phyloP scores from a whole-genome alignment of 2,113 vertebrate genomes.

The Crotalus horridus region DNA sequence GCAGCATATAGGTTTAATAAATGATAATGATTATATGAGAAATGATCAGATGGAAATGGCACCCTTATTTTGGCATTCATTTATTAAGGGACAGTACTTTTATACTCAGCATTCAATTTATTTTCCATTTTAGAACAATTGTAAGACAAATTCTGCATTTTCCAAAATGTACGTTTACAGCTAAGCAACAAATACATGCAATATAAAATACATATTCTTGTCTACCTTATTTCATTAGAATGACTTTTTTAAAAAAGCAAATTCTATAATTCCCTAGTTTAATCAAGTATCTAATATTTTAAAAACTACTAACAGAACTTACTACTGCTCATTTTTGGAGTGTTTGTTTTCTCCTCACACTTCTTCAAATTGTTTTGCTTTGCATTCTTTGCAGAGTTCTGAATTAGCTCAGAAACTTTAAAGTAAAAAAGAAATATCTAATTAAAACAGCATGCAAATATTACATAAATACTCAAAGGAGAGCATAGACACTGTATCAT shows the following conservation, averaged over 20 bases:
- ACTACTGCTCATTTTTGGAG: slow-evolving; percentile 73
- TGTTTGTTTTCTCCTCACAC: slow-evolving; percentile 63
- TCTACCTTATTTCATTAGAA: not conserved
- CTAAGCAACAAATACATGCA: not conserved
- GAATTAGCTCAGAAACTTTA: slow-evolving; percentile 84
- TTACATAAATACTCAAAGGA: not conserved
- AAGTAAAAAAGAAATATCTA: slow-evolving; percentile 1
- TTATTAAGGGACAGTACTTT: not conserved
- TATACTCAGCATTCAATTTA: not conserved
- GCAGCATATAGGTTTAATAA: not conserved
- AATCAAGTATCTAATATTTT: not conserved
- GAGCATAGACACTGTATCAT: not conserved
- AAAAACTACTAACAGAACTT: slow-evolving; percentile 55
- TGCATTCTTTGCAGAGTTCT: slow-evolving; percentile 74
- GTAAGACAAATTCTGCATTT: not conserved
- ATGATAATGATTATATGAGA: not conserved
- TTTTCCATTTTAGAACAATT: not conserved
- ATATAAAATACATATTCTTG: not conserved
- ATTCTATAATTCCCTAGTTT: not conserved
- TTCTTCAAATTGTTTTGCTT: slow-evolving; percentile 46
- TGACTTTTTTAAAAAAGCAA: not conserved
- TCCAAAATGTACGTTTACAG: not conserved
- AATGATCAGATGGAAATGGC: not conserved
- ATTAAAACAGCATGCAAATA: not conserved
- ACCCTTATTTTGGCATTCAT: not conserved